Percentiles rank a stretch among this genome's conserved stretches.
Evolutionary conservation across 2,888 invertebrate genomes (phyloP).

Genomic region (Drosophila ustulata): DNA sequence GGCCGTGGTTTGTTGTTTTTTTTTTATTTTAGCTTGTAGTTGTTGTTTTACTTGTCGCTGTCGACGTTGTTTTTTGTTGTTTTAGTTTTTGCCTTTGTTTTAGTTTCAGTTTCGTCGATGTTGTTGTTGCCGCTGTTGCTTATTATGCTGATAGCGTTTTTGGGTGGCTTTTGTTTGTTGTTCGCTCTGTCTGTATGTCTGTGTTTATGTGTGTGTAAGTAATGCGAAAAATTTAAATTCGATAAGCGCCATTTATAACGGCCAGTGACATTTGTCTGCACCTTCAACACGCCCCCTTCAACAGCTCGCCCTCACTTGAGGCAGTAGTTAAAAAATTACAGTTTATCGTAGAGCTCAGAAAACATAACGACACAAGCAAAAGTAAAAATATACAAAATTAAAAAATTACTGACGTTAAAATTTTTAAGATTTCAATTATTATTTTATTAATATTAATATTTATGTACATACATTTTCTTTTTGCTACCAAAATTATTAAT

Average conservation of each 20-base stretch:
- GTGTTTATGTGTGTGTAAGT: conserved; percentile 29
- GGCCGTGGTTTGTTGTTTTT: conserved; percentile 73
- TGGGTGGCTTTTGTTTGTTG: conserved; percentile 63
- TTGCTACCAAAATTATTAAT: too few relatives aligned
- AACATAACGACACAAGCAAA: not conserved
- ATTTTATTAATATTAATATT: too few relatives aligned
- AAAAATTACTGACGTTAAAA: too few relatives aligned
- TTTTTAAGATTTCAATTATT: too few relatives aligned
- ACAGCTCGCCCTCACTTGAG: not conserved
- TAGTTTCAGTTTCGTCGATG: conserved; percentile 54
- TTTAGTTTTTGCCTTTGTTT: conserved; percentile 57
- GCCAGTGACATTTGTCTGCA: conserved; percentile 60
- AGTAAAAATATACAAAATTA: too few relatives aligned
- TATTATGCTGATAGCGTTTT: conserved; percentile 77
- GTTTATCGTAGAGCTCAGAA: not conserved
- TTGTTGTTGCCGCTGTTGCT: conserved; percentile 48
- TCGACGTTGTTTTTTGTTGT: conserved; percentile 51
- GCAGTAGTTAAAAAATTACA: not conserved
- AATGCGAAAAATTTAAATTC: conserved; percentile 72
- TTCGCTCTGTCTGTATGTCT: conserved; percentile 27
- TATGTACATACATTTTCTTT: too few relatives aligned
- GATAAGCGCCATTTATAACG: conserved; percentile 69
- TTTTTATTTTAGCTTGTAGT: conserved; percentile 48
- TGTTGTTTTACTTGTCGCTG: conserved; percentile 64
- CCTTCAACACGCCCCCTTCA: conserved; percentile 1